A percentile compares a stretch with the other conserved stretches of the same genome.
phyloP scores from a whole-genome alignment of 1,140 invertebrate genomes.

The Pentalonia nigronervosa region DNA sequence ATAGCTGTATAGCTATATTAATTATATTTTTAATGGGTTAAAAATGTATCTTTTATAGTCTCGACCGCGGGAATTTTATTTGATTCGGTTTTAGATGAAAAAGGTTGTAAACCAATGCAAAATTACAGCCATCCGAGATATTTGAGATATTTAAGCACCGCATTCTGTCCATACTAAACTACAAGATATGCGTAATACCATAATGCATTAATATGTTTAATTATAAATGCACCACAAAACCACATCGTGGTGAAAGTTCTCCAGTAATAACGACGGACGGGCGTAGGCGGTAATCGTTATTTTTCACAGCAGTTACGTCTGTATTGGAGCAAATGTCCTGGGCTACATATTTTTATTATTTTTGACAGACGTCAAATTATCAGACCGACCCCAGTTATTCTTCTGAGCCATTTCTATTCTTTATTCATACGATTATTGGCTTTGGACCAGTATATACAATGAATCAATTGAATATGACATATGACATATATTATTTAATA shows the following conservation, averaged over 20 bases:
- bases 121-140: neutral
- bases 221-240: neutral
- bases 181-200: neutral
- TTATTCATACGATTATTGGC: neutral
- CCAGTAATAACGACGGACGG: neutral
- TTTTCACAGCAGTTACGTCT: conserved; percentile 6
- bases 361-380: conserved; percentile 34
- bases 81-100: neutral
- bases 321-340: neutral
- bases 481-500: neutral
- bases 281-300: conserved; percentile 29
- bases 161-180: neutral
- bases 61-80: neutral
- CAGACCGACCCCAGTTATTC: neutral
- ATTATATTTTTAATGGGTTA: too few species aligned
- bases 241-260: conserved; percentile 24
- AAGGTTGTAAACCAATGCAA: neutral
- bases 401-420: neutral
- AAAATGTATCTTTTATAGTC: neutral
- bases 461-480: neutral
- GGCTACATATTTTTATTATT: conserved; percentile 30
- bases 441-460: neutral
- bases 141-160: neutral
- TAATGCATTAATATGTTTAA: neutral
- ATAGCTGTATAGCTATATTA: neutral